These are phyloP conservation scores for Hyposmocoma kahamanoa DNA, from an alignment of 1,140 invertebrate genomes.

Conservation along the genomic window DNA sequence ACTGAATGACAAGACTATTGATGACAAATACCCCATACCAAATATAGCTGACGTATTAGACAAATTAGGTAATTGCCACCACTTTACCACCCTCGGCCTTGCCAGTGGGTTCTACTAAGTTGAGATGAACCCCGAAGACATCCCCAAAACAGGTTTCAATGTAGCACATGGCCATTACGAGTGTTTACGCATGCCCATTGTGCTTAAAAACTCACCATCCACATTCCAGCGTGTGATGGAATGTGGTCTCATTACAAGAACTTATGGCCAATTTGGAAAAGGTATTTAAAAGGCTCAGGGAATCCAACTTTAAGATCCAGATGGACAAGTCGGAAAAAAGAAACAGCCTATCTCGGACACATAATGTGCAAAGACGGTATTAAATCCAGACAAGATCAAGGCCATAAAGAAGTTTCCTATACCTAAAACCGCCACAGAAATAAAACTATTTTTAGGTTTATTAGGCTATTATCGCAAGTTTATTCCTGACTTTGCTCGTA, in stretches of 20 bases:
- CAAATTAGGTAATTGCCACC: conserved; percentile 36
- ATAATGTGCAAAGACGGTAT: neutral
- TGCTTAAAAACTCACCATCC: neutral
- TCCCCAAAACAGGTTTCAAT: neutral
- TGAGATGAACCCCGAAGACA: neutral
- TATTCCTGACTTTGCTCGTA: conserved; percentile 26
- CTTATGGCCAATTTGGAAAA: neutral
- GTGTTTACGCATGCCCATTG: neutral
- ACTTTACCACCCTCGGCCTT: conserved; percentile 32
- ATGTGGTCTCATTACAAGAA: neutral
- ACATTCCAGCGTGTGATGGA: conserved; percentile 1
- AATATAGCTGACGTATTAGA: conserved; percentile 41
- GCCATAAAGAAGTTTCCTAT: neutral
- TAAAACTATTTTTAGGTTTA: too few species aligned
- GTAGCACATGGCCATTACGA: neutral
- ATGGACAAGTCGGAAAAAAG: neutral
- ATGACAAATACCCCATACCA: conserved; percentile 12
- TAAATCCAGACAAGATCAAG: neutral
- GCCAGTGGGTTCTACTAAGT: neutral
- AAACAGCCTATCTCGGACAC: neutral
- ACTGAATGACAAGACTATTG: neutral
- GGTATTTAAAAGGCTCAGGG: too few species aligned
- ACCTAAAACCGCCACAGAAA: neutral
- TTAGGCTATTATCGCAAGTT: conserved; percentile 27
- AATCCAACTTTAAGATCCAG: too few species aligned